Evolutionary conservation across 2,888 invertebrate genomes (phyloP).

Genomic region (Celastrina argiolus): DNA sequence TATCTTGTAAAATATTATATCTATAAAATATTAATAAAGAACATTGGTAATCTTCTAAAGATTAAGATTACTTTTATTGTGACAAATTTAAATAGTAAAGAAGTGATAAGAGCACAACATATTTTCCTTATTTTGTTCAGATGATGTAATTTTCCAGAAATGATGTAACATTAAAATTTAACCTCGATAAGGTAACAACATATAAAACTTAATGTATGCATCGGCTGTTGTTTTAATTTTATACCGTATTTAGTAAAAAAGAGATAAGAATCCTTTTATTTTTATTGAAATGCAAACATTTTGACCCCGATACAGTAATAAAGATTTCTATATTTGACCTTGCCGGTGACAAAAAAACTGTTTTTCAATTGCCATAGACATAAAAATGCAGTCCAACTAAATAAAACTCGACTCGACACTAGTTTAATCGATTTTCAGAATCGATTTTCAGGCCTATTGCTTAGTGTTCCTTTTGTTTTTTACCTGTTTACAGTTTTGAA

Average conservation of each 20-base stretch:
- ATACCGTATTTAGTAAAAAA: background rate
- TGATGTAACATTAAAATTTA: background rate
- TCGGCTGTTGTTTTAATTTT: background rate
- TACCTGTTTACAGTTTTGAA: too few species aligned
- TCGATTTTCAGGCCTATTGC: too few species aligned
- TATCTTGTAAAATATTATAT: too few species aligned
- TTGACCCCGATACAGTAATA: background rate
- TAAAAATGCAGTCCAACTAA: too few species aligned
- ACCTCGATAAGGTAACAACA: conserved; percentile 1
- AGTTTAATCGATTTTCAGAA: too few species aligned
- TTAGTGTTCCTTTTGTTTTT: too few species aligned
- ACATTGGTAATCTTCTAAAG: too few species aligned
- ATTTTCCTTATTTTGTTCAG: background rate
- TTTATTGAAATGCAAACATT: conserved; percentile 22
- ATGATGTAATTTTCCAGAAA: background rate
- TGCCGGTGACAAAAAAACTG: background rate
- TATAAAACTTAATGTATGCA: background rate
- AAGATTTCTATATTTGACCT: background rate
- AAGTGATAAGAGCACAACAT: background rate
- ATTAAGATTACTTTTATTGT: background rate
- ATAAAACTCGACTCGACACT: too few species aligned
- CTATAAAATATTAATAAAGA: too few species aligned
- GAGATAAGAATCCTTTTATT: background rate
- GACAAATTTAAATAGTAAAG: background rate
- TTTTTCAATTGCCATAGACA: too few species aligned